A percentile compares a stretch with the other conserved stretches of the same genome.
phyloP scores from a whole-genome alignment of 2,888 invertebrate genomes.

The Eugnorisma glareosa region DNA sequence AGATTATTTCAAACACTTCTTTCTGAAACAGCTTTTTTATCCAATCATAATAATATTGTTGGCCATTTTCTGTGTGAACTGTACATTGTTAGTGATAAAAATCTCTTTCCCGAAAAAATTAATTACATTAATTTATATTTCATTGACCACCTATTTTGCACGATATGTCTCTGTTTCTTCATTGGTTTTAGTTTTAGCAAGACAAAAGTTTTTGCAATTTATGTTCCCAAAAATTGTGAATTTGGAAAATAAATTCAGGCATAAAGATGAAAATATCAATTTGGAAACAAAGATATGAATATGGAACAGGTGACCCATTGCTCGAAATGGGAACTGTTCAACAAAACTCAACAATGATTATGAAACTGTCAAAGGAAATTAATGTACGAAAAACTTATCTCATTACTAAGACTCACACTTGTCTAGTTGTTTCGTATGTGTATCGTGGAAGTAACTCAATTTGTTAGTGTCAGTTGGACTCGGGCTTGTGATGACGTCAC shows the following conservation, averaged over 20 bases:
- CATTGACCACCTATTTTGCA: neutral
- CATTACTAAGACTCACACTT: constrained; percentile 2
- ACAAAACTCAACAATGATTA: neutral
- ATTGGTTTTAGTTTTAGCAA: too few relatives aligned
- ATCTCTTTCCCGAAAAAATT: rapidly evolving
- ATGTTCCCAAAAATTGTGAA: neutral
- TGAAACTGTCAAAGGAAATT: constrained; percentile 1
- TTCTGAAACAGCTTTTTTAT: neutral
- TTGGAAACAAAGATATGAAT: too few relatives aligned
- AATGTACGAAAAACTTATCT: constrained; percentile 4
- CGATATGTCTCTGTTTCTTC: too few relatives aligned
- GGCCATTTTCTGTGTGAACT: neutral
- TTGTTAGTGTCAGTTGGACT: constrained; percentile 29
- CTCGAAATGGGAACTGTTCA: neutral
- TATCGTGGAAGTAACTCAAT: constrained; percentile 31
- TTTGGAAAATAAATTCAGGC: neutral
- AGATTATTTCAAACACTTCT: neutral
- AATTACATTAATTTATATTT: neutral
- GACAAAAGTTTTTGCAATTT: neutral
- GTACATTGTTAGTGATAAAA: neutral
- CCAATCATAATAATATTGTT: neutral
- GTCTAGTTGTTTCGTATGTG: constrained; percentile 16
- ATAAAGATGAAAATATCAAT: neutral
- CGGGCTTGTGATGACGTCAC: constrained; percentile 13
- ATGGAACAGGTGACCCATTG: neutral